Conservation (phyloP, 1,140 invertebrate genomes). For the Cotesia typhae region DNA sequence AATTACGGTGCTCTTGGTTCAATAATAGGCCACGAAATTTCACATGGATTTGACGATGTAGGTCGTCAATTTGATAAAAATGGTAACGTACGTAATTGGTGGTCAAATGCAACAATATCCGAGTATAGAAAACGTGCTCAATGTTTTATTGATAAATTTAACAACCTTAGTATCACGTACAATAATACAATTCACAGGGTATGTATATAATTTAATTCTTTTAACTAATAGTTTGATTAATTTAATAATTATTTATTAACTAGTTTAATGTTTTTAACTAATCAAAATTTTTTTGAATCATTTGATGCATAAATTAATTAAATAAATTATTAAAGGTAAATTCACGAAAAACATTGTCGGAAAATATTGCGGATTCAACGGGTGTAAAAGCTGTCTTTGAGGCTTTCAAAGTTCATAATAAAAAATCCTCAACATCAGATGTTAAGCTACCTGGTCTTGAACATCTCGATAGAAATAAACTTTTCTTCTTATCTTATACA, state of each 20-base stretch:
- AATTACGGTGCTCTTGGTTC: constrained; percentile 83
- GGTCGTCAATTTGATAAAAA: constrained; percentile 75
- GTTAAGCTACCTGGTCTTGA: constrained; percentile 27
- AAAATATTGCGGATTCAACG: constrained; percentile 29
- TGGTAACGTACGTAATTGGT: constrained; percentile 81
- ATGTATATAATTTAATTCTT: neutral
- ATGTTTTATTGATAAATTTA: constrained; percentile 80
- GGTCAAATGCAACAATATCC: constrained; percentile 73
- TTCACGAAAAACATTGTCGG: neutral
- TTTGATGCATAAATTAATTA: neutral
- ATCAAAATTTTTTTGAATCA: neutral
- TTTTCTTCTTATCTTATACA: constrained; percentile 26
- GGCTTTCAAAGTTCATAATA: constrained; percentile 14
- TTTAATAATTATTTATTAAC: no score
- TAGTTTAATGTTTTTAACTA: no score
- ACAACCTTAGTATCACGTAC: neutral
- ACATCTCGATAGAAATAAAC: constrained; percentile 5
- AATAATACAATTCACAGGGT: neutral
- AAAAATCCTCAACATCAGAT: neutral
- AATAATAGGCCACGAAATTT: constrained; percentile 77
- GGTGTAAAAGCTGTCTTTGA: constrained; percentile 22
- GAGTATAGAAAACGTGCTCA: constrained; percentile 76
- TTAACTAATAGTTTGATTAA: neutral
- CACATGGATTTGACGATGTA: constrained; percentile 76
- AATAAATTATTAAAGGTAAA: constrained; percentile 10